Percentiles rank a stretch among this genome's conserved stretches.
phyloP scores from a whole-genome alignment of 1,140 invertebrate species.

The Macrotrachela quadricornifera region DNA sequence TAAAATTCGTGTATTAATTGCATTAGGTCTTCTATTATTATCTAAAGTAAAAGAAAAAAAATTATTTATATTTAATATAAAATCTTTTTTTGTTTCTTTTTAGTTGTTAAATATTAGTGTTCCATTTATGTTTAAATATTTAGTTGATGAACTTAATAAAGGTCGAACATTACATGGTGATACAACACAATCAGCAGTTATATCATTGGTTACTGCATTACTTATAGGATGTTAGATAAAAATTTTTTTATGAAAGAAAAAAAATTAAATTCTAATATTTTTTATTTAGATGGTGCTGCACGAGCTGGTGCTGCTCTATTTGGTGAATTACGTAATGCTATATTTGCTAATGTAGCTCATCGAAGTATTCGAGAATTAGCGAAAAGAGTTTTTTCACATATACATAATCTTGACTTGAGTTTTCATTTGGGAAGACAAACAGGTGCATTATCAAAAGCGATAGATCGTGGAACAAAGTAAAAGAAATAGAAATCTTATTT shows the following conservation, averaged over 20 bases:
- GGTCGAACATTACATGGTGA: constrained; percentile 18
- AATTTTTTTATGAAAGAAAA: not conserved
- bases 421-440: constrained; percentile 88
- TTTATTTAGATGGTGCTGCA: constrained; percentile 63
- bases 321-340: constrained; percentile 86
- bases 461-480: constrained; percentile 37
- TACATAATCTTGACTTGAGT: constrained; percentile 75
- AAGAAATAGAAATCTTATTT: too few species aligned
- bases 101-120: constrained; percentile 64
- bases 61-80: not conserved
- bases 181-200: constrained; percentile 20
- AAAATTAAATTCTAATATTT: constrained; percentile 4
- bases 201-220: constrained; percentile 43
- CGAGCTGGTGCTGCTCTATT: constrained; percentile 65
- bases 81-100: constrained; percentile 10
- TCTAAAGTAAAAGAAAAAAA: constrained; percentile 30
- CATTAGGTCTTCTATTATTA: constrained; percentile 38
- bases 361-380: constrained; percentile 81
- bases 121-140: constrained; percentile 89
- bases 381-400: constrained; percentile 82
- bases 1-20: constrained; percentile 55
- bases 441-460: constrained; percentile 54
- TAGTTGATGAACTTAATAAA: constrained; percentile 66
- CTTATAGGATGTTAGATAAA: constrained; percentile 54
- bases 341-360: constrained; percentile 94